These are phyloP conservation scores for Hylia prasina DNA, from an alignment of 2,113 vertebrate species.

Conservation along the genomic window DNA sequence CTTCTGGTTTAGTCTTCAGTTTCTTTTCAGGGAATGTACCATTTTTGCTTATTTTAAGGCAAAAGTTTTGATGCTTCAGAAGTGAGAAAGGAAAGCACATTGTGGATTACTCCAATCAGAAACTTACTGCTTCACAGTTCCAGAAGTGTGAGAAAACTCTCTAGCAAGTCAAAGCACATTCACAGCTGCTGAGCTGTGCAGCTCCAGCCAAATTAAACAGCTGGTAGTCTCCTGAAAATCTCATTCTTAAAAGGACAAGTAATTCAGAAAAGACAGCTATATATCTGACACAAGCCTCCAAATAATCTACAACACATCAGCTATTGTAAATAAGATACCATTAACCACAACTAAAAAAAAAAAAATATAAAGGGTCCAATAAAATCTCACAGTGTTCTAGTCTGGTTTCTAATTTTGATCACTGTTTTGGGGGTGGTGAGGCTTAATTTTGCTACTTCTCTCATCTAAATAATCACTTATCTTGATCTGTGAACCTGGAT, in stretches of 20 bases:
- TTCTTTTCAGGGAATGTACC: neutral
- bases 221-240: neutral
- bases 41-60: neutral
- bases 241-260: neutral
- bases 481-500: neutral
- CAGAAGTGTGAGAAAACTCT: neutral
- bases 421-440: accelerated
- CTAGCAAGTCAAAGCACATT: neutral
- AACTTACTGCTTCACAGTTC: neutral
- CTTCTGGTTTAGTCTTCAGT: neutral
- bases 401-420: neutral
- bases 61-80: neutral
- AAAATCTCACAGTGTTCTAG: neutral
- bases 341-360: neutral
- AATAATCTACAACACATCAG: neutral
- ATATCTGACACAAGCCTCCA: neutral
- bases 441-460: neutral
- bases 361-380: neutral
- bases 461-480: neutral
- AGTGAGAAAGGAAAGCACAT: neutral
- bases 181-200: neutral
- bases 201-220: neutral
- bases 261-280: neutral
- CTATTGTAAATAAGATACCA: neutral
- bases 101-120: neutral